Base-by-base conservation (phyloP, 2,113 vertebrate genomes). In the Sardina pilchardus region DNA sequence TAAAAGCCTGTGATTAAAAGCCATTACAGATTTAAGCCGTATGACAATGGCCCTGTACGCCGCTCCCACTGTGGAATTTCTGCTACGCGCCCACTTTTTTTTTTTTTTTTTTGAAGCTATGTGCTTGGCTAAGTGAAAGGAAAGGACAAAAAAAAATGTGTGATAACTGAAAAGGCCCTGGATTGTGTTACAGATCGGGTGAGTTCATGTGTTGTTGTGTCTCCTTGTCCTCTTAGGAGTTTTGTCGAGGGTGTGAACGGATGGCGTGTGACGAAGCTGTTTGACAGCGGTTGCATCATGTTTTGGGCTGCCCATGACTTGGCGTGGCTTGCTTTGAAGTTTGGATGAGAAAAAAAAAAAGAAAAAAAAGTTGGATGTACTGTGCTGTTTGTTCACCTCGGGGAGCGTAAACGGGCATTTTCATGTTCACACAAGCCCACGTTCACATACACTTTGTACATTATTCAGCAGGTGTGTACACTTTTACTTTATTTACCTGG, bases 1-100 rank as follows among this genome's bases (percentile, higher is more conserved):
- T 78, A 78, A 78, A 78, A 78, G 71, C 71, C 71, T 78, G 71
- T 78, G 71, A 78, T 78, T 78, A 78, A 78, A 78, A 78, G 71
- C 71, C 71, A 78, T 78, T 78, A 78, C 71, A 78, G 67, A 75
- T 78, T 78, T 78, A 78, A 78, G 71, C 71, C 71, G 10, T 78
- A 78, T 78, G 71, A 78, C 71, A 78, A 78, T 78, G 71, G 63
- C 63, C 3, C 71, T 5, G 71, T 26, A 10, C 30, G 12, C 63
- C 14, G 8, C 17, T 78, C 34, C 30, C 71, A 36, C 34, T 34
- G 34, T 36, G 71, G 71, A 4, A 36, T 78, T 78, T 39, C 71
- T 78, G 71, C 5, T 78, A 36, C 30, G 34, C 30, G 30, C 71
- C 8, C 63, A 71, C 63, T 78, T 78, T 78, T 36, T 78, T 75